These are phyloP conservation scores for Drosophila takahashii DNA, from an alignment of 1,140 invertebrate species.

Conservation along the genomic window DNA sequence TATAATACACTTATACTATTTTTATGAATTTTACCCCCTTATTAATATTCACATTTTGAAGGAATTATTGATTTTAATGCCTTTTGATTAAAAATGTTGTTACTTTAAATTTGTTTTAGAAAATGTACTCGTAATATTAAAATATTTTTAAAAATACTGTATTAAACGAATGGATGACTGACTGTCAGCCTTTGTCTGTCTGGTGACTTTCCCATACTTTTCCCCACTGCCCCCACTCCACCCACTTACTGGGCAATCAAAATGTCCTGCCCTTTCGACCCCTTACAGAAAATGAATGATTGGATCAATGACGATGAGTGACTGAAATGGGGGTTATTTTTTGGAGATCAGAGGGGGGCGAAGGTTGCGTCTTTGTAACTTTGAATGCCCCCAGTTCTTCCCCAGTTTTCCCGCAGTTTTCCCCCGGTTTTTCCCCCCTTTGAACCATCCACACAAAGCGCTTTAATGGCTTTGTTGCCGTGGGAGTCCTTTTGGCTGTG, in stretches of 20 bases:
- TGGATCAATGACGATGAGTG: slow-evolving; percentile 73
- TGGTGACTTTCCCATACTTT: slow-evolving; percentile 13
- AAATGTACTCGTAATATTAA: no score
- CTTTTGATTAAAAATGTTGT: no score
- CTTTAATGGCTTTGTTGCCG: slow-evolving; percentile 73
- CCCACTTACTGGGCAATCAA: slow-evolving; percentile 52
- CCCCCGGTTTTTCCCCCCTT: neutral
- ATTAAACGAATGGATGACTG: slow-evolving; percentile 15
- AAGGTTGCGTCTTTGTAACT: slow-evolving; percentile 15
- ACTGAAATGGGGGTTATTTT: slow-evolving; percentile 24
- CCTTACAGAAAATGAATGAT: slow-evolving; percentile 66
- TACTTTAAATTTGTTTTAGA: no score
- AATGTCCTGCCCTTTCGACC: slow-evolving; percentile 28
- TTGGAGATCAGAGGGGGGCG: slow-evolving; percentile 15
- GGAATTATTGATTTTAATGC: no score
- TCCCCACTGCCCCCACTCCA: neutral
- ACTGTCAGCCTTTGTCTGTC: slow-evolving; percentile 22
- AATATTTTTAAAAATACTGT: neutral
- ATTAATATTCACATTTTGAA: no score
- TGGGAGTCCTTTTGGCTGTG: slow-evolving; percentile 54
- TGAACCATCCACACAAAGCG: slow-evolving; percentile 23
- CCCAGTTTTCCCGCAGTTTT: neutral
- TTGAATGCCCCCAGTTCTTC: slow-evolving; percentile 5
- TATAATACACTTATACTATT: no score
- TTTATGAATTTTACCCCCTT: no score